These are phyloP conservation scores for Lanius collurio DNA, from an alignment of 2,113 vertebrate species.

Conservation along the genomic window DNA sequence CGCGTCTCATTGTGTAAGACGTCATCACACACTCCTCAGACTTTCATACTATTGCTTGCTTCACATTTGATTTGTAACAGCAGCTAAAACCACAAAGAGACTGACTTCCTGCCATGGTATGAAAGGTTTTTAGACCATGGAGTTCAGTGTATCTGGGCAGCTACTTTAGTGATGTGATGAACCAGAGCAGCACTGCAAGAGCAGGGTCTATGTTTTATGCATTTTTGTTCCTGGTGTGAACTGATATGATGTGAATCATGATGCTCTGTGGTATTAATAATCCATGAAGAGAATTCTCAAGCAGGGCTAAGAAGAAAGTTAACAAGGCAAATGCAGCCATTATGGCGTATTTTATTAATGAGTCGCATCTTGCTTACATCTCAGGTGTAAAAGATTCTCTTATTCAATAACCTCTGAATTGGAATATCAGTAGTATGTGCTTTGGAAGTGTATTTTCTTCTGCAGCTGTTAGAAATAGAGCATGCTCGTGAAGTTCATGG, in stretches of 20 bases:
- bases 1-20: background rate
- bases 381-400: background rate
- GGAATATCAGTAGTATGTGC: background rate
- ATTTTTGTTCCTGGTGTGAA: conserved; percentile 4
- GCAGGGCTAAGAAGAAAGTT: conserved; percentile 21
- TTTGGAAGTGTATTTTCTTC: background rate
- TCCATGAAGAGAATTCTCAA: conserved; percentile 16
- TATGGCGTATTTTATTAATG: conserved; percentile 50
- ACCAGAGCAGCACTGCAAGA: background rate
- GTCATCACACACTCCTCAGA: background rate
- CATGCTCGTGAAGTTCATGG: background rate
- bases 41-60: background rate
- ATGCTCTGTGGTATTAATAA: conserved; percentile 27
- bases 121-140: background rate
- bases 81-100: background rate
- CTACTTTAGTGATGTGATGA: background rate
- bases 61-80: background rate
- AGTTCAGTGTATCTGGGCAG: background rate
- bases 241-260: conserved; percentile 5
- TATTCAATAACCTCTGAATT: background rate
- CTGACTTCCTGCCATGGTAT: background rate
- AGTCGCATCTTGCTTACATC: background rate
- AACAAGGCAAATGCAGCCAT: conserved; percentile 22
- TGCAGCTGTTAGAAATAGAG: background rate
- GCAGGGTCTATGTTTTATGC: conserved; percentile 23